Percentiles rank a stretch among this genome's conserved stretches.
Conservation (phyloP, 2,888 invertebrate genomes). For the Dichetophora obliterata region DNA sequence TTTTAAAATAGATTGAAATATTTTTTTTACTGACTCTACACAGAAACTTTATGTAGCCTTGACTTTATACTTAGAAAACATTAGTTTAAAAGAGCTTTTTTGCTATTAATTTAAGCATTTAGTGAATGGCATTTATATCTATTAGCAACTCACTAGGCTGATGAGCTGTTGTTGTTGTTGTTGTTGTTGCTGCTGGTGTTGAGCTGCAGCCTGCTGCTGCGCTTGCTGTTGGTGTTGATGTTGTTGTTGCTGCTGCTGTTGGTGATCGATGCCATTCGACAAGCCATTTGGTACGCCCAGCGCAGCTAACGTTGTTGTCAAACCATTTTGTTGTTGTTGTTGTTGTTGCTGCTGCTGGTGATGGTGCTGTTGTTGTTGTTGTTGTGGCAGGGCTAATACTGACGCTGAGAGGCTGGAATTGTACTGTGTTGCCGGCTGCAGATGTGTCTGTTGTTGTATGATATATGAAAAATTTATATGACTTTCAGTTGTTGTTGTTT, state of each 20-base stretch:
- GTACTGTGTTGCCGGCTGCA: constrained; percentile 56
- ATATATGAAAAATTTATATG: constrained; percentile 51
- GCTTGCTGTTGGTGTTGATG: constrained; percentile 51
- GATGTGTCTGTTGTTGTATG: constrained; percentile 57
- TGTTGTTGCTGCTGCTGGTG: constrained; percentile 46
- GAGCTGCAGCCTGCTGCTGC: constrained; percentile 41
- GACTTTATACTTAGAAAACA: too few species aligned
- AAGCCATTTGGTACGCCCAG: constrained; percentile 54
- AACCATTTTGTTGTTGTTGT: constrained; percentile 43
- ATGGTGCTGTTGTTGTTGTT: constrained; percentile 44
- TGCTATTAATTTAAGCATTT: neutral
- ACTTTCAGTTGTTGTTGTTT: constrained; percentile 53
- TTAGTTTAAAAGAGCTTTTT: neutral
- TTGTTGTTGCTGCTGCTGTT: constrained; percentile 54
- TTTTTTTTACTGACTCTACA: too few species aligned
- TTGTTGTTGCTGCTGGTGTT: constrained; percentile 45
- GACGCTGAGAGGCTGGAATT: constrained; percentile 51
- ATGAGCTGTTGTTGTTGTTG: constrained; percentile 57
- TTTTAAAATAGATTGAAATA: too few species aligned
- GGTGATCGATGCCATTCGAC: constrained; percentile 60
- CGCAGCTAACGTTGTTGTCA: constrained; percentile 53
- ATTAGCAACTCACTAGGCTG: constrained; percentile 68
- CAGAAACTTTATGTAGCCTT: too few species aligned
- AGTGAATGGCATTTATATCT: neutral
- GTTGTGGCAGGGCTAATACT: constrained; percentile 53